Percentiles rank a stretch among this genome's conserved stretches.
phyloP scores from a whole-genome alignment of 2,113 vertebrate species.

The Protobothrops mucrosquamatus region DNA sequence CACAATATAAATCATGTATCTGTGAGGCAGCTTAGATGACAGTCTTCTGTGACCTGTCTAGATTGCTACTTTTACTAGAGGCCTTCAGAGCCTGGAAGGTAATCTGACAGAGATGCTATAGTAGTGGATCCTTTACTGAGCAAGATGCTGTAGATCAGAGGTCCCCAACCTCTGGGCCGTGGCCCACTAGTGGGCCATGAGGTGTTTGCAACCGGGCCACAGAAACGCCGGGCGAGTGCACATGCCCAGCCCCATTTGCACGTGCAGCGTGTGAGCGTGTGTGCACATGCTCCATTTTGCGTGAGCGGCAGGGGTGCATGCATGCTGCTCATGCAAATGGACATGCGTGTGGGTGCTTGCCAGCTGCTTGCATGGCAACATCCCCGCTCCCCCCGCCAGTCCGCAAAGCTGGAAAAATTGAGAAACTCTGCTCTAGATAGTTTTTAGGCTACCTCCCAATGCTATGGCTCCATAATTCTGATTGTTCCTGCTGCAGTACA shows the following conservation, averaged over 20 bases:
- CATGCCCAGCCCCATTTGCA: background rate
- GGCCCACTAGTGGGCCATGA: background rate
- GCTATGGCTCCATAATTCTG: background rate
- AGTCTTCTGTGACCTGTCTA: background rate
- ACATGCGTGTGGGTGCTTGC: background rate
- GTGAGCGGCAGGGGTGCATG: fast-evolving
- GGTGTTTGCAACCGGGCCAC: background rate
- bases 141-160: background rate
- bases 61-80: background rate
- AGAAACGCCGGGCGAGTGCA: background rate
- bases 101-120: background rate
- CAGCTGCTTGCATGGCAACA: background rate
- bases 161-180: background rate
- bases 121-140: background rate
- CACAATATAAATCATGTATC: background rate
- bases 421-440: background rate
- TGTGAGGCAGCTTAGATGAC: background rate
- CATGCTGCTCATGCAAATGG: background rate
- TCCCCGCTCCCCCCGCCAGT: background rate
- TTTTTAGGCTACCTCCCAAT: background rate
- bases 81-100: background rate
- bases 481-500: background rate
- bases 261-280: background rate
- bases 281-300: too few relatives aligned
- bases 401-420: background rate